These are phyloP conservation scores for Trachelus troglodyta DNA, from an alignment of 2,888 invertebrate genomes.

Conservation along the genomic window DNA sequence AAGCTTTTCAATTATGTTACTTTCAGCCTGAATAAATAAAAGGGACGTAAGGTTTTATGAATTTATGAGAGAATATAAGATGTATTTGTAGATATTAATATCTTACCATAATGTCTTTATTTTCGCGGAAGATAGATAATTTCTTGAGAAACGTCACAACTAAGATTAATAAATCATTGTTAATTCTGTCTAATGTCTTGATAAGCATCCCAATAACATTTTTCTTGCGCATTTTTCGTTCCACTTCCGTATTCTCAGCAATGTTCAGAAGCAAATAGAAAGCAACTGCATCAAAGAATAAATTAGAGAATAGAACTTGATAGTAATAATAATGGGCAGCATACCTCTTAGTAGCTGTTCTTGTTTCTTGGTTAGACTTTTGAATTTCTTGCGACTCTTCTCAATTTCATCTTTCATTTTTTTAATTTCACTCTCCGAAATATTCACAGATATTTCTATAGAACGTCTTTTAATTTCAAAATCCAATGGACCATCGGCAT, in stretches of 20 bases:
- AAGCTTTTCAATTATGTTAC: slow-evolving; percentile 85
- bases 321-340: background rate
- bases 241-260: slow-evolving; percentile 94
- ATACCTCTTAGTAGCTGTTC: slow-evolving; percentile 85
- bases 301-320: background rate
- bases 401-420: slow-evolving; percentile 79
- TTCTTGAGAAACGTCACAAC: slow-evolving; percentile 96
- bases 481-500: slow-evolving; percentile 56
- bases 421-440: slow-evolving; percentile 55
- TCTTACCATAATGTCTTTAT: slow-evolving; percentile 89
- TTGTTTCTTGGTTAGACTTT: slow-evolving; percentile 89
- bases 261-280: slow-evolving; percentile 94
- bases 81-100: slow-evolving; percentile 6
- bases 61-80: background rate
- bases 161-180: slow-evolving; percentile 88
- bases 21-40: slow-evolving; percentile 68
- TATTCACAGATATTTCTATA: slow-evolving; percentile 39
- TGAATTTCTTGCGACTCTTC: slow-evolving; percentile 80
- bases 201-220: slow-evolving; percentile 89
- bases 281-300: slow-evolving; percentile 73
- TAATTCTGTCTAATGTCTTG: slow-evolving; percentile 89
- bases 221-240: slow-evolving; percentile 97
- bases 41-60: background rate
- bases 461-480: slow-evolving; percentile 57
- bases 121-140: slow-evolving; percentile 92